A percentile compares a stretch with the other conserved stretches of the same genome.
phyloP scores from a whole-genome alignment of 2,888 invertebrate genomes.

The Pasiphila rectangulata region DNA sequence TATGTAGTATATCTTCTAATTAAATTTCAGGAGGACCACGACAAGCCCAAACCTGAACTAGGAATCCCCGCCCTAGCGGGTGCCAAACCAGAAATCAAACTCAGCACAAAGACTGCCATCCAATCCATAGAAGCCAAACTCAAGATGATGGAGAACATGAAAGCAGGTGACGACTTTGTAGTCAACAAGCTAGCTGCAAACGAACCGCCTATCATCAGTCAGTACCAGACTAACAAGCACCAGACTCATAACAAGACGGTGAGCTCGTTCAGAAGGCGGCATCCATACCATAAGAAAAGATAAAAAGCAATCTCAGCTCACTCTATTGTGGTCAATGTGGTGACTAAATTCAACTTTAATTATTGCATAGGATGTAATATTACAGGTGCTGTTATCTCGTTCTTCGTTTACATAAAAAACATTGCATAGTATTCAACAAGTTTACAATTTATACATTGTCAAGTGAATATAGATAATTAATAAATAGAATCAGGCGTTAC shows the following conservation, averaged over 20 bases:
- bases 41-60: conserved; percentile 87
- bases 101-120: conserved; percentile 90
- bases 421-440: too few relatives aligned
- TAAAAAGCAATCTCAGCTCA: conserved; percentile 34
- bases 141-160: conserved; percentile 87
- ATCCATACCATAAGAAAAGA: conserved; percentile 77
- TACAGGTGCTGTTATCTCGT: too few relatives aligned
- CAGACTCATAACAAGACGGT: conserved; percentile 61
- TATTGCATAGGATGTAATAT: background rate
- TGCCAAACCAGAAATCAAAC: conserved; percentile 80
- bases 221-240: conserved; percentile 82
- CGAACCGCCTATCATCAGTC: conserved; percentile 84
- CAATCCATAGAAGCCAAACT: conserved; percentile 94
- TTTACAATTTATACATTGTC: too few relatives aligned
- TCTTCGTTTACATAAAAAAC: too few relatives aligned
- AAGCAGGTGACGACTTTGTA: conserved; percentile 86
- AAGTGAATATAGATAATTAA: too few relatives aligned
- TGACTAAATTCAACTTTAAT: background rate
- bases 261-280: conserved; percentile 62
- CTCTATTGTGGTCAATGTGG: background rate
- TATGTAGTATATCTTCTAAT: too few relatives aligned
- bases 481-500: too few relatives aligned
- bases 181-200: conserved; percentile 85
- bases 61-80: conserved; percentile 89
- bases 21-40: conserved; percentile 85